Evolutionary conservation across 2,113 vertebrate genomes (phyloP).

Genomic region (Phrynosoma platyrhinos): DNA sequence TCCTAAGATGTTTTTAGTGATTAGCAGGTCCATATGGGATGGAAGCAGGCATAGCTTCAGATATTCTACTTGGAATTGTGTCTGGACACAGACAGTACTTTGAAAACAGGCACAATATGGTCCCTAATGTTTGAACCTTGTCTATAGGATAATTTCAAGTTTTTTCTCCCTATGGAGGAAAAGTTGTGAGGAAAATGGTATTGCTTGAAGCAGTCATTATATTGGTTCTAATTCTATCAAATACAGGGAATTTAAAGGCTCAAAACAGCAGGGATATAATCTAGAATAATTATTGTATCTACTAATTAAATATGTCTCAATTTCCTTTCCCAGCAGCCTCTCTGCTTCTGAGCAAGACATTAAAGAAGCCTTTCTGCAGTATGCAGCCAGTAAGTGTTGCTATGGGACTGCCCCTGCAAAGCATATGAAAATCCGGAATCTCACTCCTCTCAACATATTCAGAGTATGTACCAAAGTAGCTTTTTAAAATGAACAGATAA

Average conservation of each 20-base stretch:
- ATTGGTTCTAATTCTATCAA: background rate
- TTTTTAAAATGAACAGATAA: background rate
- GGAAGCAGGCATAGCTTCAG: background rate
- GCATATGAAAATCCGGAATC: constrained; percentile 64
- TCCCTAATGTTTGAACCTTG: background rate
- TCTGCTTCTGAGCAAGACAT: constrained; percentile 71
- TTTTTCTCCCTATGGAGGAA: background rate
- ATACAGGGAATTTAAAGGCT: background rate
- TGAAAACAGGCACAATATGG: background rate
- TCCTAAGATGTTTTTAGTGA: background rate
- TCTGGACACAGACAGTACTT: background rate
- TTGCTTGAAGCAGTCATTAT: background rate
- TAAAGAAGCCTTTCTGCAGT: constrained; percentile 67
- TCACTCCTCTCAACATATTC: constrained; percentile 73
- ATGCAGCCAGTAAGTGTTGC: constrained; percentile 72
- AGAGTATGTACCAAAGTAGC: constrained; percentile 56
- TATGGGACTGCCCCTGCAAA: constrained; percentile 71
- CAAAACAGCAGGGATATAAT: background rate
- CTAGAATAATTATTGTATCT: background rate
- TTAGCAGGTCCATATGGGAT: background rate
- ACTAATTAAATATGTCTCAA: background rate
- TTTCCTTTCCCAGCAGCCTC: constrained; percentile 65
- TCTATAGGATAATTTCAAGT: background rate
- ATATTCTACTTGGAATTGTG: background rate
- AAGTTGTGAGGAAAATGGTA: background rate